Evolutionary conservation across 2,113 vertebrate species (phyloP), one percentile per base, ranked within the genome.

Genomic region (Oreochromis tanganicae): DNA sequence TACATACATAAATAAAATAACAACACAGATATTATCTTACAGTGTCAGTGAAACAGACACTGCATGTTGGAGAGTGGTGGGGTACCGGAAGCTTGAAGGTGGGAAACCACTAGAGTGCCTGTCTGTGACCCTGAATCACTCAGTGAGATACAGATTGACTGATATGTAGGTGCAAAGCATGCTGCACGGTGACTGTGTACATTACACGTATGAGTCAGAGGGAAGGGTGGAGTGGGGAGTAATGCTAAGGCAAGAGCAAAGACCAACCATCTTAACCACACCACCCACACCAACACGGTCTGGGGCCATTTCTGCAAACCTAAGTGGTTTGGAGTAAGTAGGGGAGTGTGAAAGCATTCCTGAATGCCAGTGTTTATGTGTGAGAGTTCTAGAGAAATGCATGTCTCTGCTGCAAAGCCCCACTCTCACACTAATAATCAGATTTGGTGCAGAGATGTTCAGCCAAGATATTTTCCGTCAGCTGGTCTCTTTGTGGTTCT

Each of bases 301-400:
- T 41, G 84, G 43, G 61, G 32, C 68, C 24, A 38, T 84, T 89
- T 90, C 88, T 93, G 88, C 90, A 85, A 56, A 82, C 57, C 52
- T 29, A 78, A 85, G 92, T 66, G 84, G 57, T 91, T 92, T 85
- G 50, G 85, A 85, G 75, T 38, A 46, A 83, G 86, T 63, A 6
- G 1, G 55, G 17, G 87, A 83, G 71, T 17, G 89, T 34, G 83
- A 86, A 80, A 87, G 87, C 90, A 78, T 93, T 94, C 82, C 90
- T 88, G 82, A 75, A 84, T 43, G 46, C 19, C 24, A 12, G 9
- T 87, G 88, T 91, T 91, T 87, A 79, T 84, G 59, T 92, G 66
- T 57, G 17, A 56, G 57, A 80, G 81, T 75, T 81, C 57, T 9
- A 78, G 75, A 59, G 48, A 83, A 36, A 82, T 84, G 27, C 59